Evolutionary conservation across 1,140 invertebrate genomes (phyloP).

Genomic region (Conus betulinus): DNA sequence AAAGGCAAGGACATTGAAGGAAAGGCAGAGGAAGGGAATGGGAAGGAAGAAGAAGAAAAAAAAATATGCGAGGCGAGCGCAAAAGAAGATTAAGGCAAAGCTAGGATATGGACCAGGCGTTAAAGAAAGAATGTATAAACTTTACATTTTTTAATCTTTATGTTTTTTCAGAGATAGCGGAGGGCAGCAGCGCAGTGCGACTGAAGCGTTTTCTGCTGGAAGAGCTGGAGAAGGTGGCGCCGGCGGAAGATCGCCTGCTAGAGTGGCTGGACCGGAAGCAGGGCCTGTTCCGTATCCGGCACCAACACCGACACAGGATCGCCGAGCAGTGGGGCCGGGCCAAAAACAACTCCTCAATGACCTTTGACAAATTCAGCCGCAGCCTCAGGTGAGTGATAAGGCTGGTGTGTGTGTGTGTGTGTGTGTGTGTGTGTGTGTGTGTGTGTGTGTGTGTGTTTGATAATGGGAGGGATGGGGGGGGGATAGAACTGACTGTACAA

Average conservation of each 20-base stretch:
- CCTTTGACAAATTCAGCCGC: slow-evolving; percentile 20
- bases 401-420: background rate
- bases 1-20: no score
- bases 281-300: slow-evolving; percentile 20
- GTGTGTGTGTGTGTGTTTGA: background rate
- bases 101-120: no score
- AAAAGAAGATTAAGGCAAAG: no score
- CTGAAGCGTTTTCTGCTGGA: slow-evolving; percentile 18
- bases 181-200: background rate
- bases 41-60: no score
- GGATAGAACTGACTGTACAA: no score
- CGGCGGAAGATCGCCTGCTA: background rate
- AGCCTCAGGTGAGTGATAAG: slow-evolving; percentile 6
- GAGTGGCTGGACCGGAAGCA: background rate
- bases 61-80: no score
- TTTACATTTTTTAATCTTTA: background rate
- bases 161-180: background rate
- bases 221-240: background rate
- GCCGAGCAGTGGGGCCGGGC: slow-evolving; percentile 10
- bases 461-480: background rate
- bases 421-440: slow-evolving; percentile 23
- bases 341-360: slow-evolving; percentile 31
- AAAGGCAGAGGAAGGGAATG: no score
- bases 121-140: no score
- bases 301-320: background rate